phyloP scores from a whole-genome alignment of 2,113 vertebrate species.

The Plectropomus leopardus region DNA sequence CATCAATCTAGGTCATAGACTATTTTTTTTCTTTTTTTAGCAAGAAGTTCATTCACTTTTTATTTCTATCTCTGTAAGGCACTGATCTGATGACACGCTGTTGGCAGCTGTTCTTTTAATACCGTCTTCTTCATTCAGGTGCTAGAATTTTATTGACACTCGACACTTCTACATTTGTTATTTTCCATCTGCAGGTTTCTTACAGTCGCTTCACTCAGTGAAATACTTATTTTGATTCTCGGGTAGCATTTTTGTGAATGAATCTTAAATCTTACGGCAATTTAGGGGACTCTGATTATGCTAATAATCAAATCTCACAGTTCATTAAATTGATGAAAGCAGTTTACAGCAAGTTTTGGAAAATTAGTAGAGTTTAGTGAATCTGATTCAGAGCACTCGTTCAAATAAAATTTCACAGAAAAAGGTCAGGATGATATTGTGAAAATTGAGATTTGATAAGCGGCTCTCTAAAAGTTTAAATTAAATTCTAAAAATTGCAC shows the following conservation, averaged over 20 bases:
- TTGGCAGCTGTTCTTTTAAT: not conserved
- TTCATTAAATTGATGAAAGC: too few species aligned
- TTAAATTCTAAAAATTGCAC: not conserved
- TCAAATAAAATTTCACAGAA: not conserved
- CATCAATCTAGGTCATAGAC: too few species aligned
- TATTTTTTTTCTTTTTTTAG: too few species aligned
- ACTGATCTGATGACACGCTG: too few species aligned
- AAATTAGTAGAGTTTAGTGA: not conserved
- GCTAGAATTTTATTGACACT: too few species aligned
- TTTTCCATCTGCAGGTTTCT: not conserved
- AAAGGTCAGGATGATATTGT: not conserved
- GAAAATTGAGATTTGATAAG: not conserved
- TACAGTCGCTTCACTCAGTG: not conserved
- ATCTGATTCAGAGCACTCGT: not conserved
- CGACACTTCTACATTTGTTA: too few species aligned
- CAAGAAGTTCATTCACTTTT: too few species aligned
- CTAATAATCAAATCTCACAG: too few species aligned
- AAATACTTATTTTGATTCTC: not conserved
- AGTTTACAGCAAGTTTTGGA: not conserved
- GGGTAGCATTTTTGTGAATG: too few species aligned
- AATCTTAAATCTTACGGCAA: too few species aligned
- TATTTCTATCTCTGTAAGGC: too few species aligned
- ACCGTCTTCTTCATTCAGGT: not conserved
- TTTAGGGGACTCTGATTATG: too few species aligned
- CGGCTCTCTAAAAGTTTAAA: not conserved